Percentiles rank a stretch among this genome's conserved stretches.
phyloP scores from a whole-genome alignment of 2,888 invertebrate genomes.

The Fragum whitleyi region DNA sequence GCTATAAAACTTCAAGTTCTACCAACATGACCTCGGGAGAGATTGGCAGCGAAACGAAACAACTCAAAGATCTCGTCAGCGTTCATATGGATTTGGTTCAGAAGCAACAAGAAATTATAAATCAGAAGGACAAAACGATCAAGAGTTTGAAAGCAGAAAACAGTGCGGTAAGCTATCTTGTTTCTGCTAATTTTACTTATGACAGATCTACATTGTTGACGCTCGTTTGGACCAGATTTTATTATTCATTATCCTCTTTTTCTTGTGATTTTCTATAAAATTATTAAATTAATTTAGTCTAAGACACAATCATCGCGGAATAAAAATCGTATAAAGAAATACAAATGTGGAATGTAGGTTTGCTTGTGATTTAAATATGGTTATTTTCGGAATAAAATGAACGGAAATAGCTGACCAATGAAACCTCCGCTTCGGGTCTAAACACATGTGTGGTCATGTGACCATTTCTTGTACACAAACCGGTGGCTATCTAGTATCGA shows the following conservation, averaged over 20 bases:
- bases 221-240: too few relatives aligned
- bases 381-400: neutral
- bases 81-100: slow-evolving; percentile 95
- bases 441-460: slow-evolving; percentile 57
- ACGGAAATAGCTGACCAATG: slow-evolving; percentile 15
- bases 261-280: too few relatives aligned
- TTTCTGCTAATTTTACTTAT: too few relatives aligned
- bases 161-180: slow-evolving; percentile 88
- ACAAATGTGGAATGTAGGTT: too few relatives aligned
- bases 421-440: slow-evolving; percentile 4
- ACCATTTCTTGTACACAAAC: slow-evolving; percentile 36
- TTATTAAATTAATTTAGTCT: too few relatives aligned
- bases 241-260: too few relatives aligned
- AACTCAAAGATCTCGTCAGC: slow-evolving; percentile 90
- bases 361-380: neutral
- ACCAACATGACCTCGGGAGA: slow-evolving; percentile 49
- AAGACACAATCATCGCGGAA: too few relatives aligned
- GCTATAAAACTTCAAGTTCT: slow-evolving; percentile 53
- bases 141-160: slow-evolving; percentile 91
- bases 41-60: slow-evolving; percentile 71
- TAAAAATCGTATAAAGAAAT: too few relatives aligned
- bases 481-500: slow-evolving; percentile 21
- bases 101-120: slow-evolving; percentile 94
- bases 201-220: too few relatives aligned
- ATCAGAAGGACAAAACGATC: slow-evolving; percentile 92